Evolutionary conservation across 2,888 invertebrate genomes (phyloP), one percentile per base, ranked within the genome.

Genomic region (Phymatocera aterrima): DNA sequence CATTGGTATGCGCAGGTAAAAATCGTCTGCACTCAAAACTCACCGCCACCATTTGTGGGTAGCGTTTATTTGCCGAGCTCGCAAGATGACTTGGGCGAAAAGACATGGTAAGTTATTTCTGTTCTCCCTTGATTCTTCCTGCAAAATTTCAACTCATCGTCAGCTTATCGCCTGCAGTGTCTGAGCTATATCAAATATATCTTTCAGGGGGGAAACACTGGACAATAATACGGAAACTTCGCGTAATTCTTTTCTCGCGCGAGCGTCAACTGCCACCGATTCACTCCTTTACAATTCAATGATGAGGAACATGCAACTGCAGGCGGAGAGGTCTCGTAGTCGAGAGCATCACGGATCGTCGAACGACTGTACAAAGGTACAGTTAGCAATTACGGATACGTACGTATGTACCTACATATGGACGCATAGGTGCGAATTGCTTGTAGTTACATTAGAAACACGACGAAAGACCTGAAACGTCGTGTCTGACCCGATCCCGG

Each of bases 361-460:
- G 37, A 43, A 12, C 6, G 43, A 43, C 43, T 43, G 43, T 43
- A 21, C 18, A 54, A 54, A 54, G 40, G 24, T 12, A 68, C 34
- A 18, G 34, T 3, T n/a, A 68, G 15, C 34, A 43, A 68, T 68
- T 83, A 85, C 84, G 85, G 84, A 85, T 82, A 83, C 12, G n/a
- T n/a, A n/a, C n/a, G n/a, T n/a, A n/a, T n/a, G n/a, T n/a, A n/a
- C n/a, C n/a, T n/a, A n/a, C n/a, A n/a, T n/a, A n/a, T n/a, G n/a
- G n/a, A n/a, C 10, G 37, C 31, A 15, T 10, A 34, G 68, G 40
- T 46, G 40, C 43, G 61, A 86, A 86, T 85, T 86, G 86, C 87
- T 87, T 86, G 86, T 84, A 87, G 83, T 85, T 86, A 85, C 85
- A 87, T 87, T 85, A 87, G 86, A 83, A 46, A n/a, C 15, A 15